A percentile compares a stretch with the other conserved stretches of the same genome.
phyloP scores from a whole-genome alignment of 2,113 vertebrate species.

The Rhombomys opimus region DNA sequence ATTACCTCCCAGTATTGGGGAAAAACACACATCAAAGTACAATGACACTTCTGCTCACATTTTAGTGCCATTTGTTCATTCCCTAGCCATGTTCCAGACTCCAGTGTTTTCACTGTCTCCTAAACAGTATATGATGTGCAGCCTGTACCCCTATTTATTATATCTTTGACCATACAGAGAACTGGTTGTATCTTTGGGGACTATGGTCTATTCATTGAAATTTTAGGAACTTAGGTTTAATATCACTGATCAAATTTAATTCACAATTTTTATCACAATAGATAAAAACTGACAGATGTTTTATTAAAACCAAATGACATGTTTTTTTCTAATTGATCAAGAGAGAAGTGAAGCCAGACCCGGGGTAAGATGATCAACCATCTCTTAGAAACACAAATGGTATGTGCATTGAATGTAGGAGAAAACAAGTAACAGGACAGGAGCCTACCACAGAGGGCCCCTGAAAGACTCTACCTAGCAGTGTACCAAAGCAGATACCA shows the following conservation, averaged over 20 bases:
- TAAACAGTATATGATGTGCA: neutral
- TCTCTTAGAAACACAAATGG: too few species aligned
- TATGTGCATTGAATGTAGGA: too few species aligned
- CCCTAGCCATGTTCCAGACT: neutral
- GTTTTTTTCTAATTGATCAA: constrained; percentile 4
- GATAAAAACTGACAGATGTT: neutral
- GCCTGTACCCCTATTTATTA: neutral
- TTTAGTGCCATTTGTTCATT: neutral
- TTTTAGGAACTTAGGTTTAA: neutral
- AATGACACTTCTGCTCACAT: neutral
- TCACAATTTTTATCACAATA: neutral
- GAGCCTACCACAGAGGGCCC: too few species aligned
- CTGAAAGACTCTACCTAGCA: too few species aligned
- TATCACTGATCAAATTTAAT: neutral
- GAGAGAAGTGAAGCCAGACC: neutral
- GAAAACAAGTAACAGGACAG: too few species aligned
- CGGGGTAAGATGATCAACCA: too few species aligned
- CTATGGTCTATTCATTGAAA: neutral
- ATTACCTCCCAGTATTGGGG: neutral
- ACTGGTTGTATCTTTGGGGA: neutral
- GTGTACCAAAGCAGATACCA: too few species aligned
- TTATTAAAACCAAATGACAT: neutral
- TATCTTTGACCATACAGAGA: neutral
- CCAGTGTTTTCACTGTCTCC: neutral
- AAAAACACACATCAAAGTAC: neutral